These are phyloP conservation scores for Macrosoma leucophasiata DNA, from an alignment of 2,888 invertebrate genomes.

Conservation along the genomic window DNA sequence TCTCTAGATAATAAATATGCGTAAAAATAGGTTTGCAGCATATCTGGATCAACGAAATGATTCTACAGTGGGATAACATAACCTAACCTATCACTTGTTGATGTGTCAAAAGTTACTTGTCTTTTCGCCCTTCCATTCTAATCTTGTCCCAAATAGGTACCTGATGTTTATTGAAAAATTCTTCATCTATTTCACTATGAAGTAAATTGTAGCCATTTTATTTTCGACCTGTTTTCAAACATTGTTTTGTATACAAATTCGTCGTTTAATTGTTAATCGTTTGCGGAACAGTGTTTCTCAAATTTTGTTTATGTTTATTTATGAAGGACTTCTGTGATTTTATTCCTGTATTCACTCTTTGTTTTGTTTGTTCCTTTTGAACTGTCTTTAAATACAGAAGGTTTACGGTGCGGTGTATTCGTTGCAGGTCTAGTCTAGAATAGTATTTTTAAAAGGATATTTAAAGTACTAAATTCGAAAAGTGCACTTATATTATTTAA, in stretches of 20 bases:
- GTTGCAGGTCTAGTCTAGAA: slow-evolving; percentile 66
- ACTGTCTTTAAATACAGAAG: slow-evolving; percentile 36
- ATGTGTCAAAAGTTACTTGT: slow-evolving; percentile 26
- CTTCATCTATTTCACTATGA: slow-evolving; percentile 28
- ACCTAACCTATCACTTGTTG: slow-evolving; percentile 29
- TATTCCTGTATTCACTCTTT: slow-evolving; percentile 28
- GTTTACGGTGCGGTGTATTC: slow-evolving; percentile 43
- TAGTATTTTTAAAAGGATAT: slow-evolving; percentile 50
- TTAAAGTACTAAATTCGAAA: slow-evolving; percentile 58
- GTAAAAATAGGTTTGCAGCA: too few species aligned
- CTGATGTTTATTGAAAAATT: slow-evolving; percentile 55
- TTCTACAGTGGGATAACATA: neutral
- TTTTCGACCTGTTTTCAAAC: slow-evolving; percentile 30
- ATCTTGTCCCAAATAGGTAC: slow-evolving; percentile 64
- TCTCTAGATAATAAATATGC: too few species aligned
- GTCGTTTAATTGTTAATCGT: slow-evolving; percentile 33
- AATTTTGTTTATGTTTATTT: slow-evolving; percentile 47
- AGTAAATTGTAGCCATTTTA: slow-evolving; percentile 25
- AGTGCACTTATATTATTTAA: slow-evolving; percentile 72
- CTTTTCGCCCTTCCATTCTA: slow-evolving; percentile 22
- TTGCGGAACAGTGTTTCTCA: slow-evolving; percentile 72
- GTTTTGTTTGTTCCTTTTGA: too few species aligned
- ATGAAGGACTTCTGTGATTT: slow-evolving; percentile 56
- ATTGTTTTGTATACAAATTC: slow-evolving; percentile 27
- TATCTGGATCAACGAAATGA: too few species aligned